Evolutionary conservation across 2,113 vertebrate species (phyloP).

Genomic region (Pachyramphus minor): DNA sequence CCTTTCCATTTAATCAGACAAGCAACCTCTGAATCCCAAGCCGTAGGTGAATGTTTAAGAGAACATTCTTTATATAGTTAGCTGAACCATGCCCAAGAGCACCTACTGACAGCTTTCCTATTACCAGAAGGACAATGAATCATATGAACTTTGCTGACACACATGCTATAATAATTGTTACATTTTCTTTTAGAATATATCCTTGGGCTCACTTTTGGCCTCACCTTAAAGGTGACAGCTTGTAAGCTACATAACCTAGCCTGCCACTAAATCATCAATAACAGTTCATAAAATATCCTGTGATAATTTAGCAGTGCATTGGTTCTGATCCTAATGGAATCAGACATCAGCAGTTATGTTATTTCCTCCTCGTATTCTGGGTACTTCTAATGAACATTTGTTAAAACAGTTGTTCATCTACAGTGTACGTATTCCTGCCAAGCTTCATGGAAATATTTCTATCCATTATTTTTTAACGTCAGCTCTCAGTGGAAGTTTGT

Average conservation of each 20-base stretch:
- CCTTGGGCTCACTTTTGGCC: slow-evolving; percentile 54
- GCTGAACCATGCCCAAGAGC: slow-evolving; percentile 63
- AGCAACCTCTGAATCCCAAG: slow-evolving; percentile 66
- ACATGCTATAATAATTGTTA: slow-evolving; percentile 64
- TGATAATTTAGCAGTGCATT: slow-evolving; percentile 49
- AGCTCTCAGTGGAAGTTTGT: slow-evolving; percentile 3
- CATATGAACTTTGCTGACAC: slow-evolving; percentile 67
- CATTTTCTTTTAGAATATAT: slow-evolving; percentile 65
- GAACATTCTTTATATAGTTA: slow-evolving; percentile 62
- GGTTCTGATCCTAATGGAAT: slow-evolving; percentile 67
- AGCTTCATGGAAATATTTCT: slow-evolving; percentile 55
- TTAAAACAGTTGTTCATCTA: slow-evolving; percentile 65
- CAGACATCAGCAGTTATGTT: slow-evolving; percentile 59
- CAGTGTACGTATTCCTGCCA: slow-evolving; percentile 40
- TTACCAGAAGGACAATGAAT: slow-evolving; percentile 71
- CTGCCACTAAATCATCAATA: slow-evolving; percentile 63
- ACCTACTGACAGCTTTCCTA: slow-evolving; percentile 68
- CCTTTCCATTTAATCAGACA: slow-evolving; percentile 68
- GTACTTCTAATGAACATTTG: slow-evolving; percentile 61
- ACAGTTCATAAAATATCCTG: slow-evolving; percentile 50
- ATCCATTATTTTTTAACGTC: slow-evolving; percentile 15
- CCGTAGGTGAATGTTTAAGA: slow-evolving; percentile 59
- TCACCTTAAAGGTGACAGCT: slow-evolving; percentile 64
- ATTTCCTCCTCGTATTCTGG: slow-evolving; percentile 56
- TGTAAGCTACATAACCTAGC: slow-evolving; percentile 52